phyloP scores from a whole-genome alignment of 92 coral and sea anemone genomes.

The Epizoanthus illoricatus region DNA sequence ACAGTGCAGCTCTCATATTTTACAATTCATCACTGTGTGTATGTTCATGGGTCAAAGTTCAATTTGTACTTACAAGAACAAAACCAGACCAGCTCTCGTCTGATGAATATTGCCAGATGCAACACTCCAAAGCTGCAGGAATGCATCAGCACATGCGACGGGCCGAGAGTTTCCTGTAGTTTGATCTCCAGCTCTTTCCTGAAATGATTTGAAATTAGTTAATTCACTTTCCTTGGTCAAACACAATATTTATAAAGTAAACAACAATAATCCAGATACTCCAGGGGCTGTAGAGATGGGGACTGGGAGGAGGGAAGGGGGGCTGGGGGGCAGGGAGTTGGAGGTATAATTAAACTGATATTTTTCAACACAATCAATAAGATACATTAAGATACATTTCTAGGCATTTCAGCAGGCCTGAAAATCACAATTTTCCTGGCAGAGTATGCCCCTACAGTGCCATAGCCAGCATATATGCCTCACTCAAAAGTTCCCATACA shows the following conservation, averaged over 20 bases:
- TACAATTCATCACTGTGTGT: neutral
- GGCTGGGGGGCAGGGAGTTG: no score
- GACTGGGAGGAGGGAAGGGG: no score
- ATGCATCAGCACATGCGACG: constrained; percentile 88
- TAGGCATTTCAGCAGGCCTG: no score
- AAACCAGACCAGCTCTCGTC: constrained; percentile 97
- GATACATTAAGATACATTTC: no score
- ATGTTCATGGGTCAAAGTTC: neutral
- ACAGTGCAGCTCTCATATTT: no score
- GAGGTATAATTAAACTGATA: no score
- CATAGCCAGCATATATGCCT: no score
- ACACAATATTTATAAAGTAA: neutral
- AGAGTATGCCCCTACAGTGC: no score
- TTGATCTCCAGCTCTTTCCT: constrained; percentile 97
- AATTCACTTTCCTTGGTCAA: neutral
- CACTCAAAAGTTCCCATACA: no score
- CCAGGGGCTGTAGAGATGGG: neutral
- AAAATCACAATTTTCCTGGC: no score
- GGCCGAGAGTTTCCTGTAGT: constrained; percentile 93
- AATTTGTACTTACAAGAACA: constrained; percentile 68
- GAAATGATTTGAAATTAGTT: constrained; percentile 2
- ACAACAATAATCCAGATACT: neutral
- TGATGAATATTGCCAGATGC: constrained; percentile 81
- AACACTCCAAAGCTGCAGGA: constrained; percentile 91
- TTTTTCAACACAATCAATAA: no score